phyloP scores from a whole-genome alignment of 2,888 invertebrate genomes.

The Cataglyphis cursor region DNA sequence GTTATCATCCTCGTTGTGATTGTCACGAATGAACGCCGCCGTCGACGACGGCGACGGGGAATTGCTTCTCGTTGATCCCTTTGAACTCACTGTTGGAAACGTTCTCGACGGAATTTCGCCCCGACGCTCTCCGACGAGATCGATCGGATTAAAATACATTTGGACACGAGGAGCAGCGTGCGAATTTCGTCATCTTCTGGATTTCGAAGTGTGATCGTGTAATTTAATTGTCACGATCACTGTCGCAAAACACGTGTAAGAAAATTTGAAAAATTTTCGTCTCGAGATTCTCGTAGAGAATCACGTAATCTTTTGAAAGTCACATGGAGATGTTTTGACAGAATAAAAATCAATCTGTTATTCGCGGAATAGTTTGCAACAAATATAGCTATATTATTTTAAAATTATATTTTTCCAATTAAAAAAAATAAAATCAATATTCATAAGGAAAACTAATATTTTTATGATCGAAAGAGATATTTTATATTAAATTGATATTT shows the following conservation, averaged over 20 bases:
- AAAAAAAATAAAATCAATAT: not conserved
- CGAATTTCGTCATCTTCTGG: slow-evolving; percentile 10
- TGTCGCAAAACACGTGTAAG: not conserved
- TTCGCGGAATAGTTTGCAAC: not conserved
- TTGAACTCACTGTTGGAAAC: slow-evolving; percentile 14
- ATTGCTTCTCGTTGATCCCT: slow-evolving; percentile 34
- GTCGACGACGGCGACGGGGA: not conserved
- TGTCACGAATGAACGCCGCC: slow-evolving; percentile 3
- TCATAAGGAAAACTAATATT: no score
- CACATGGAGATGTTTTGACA: not conserved
- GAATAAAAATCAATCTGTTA: not conserved
- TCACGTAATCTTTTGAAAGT: not conserved
- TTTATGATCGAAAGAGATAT: not conserved
- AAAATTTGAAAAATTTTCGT: not conserved
- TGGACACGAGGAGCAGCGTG: slow-evolving; percentile 23
- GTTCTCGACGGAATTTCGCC: slow-evolving; percentile 5
- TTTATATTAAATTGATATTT: not conserved
- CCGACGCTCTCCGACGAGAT: slow-evolving; percentile 12
- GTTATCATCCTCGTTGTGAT: slow-evolving; percentile 33
- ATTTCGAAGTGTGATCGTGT: not conserved
- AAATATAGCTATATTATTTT: not conserved
- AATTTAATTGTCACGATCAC: not conserved
- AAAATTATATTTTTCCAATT: not conserved
- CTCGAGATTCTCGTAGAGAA: slow-evolving; percentile 6
- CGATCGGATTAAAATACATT: slow-evolving; percentile 41